These are phyloP conservation scores for Candoia aspera DNA, from an alignment of 2,113 vertebrate genomes.

Conservation along the genomic window DNA sequence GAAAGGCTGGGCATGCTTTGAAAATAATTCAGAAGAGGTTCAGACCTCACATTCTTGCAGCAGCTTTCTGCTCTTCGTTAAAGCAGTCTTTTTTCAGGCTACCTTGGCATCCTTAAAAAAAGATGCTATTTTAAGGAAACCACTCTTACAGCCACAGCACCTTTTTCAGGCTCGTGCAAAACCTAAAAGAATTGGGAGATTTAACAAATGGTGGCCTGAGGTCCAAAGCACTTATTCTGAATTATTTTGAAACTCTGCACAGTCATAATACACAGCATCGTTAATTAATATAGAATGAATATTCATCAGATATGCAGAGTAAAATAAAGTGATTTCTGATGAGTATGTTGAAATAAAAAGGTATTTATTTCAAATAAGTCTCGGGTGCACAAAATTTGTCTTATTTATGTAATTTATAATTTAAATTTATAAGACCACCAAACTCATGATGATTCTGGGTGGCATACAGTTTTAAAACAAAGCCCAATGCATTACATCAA, in stretches of 20 bases:
- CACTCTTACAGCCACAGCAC: not conserved
- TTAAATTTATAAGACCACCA: not conserved
- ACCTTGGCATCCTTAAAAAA: not conserved
- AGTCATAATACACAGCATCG: not conserved
- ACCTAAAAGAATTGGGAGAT: not conserved
- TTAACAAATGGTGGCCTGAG: not conserved
- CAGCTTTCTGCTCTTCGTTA: not conserved
- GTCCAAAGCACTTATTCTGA: not conserved
- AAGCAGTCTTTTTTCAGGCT: not conserved
- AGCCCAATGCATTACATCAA: not conserved
- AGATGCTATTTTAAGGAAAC: not conserved
- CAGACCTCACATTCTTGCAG: not conserved
- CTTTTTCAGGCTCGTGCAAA: not conserved
- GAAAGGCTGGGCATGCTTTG: not conserved
- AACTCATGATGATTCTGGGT: not conserved
- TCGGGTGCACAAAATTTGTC: not conserved
- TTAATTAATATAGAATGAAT: constrained; percentile 2
- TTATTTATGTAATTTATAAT: not conserved
- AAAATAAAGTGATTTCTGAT: not conserved
- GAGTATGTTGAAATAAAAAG: not conserved
- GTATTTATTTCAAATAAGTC: not conserved
- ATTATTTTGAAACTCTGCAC: not conserved
- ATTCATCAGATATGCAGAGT: not conserved
- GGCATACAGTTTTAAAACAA: not conserved
- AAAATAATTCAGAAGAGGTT: not conserved